Percentiles rank a stretch among this genome's conserved stretches.
phyloP scores from a whole-genome alignment of 2,797 vertebrate genomes.

The Sebastes ruberrimus region DNA sequence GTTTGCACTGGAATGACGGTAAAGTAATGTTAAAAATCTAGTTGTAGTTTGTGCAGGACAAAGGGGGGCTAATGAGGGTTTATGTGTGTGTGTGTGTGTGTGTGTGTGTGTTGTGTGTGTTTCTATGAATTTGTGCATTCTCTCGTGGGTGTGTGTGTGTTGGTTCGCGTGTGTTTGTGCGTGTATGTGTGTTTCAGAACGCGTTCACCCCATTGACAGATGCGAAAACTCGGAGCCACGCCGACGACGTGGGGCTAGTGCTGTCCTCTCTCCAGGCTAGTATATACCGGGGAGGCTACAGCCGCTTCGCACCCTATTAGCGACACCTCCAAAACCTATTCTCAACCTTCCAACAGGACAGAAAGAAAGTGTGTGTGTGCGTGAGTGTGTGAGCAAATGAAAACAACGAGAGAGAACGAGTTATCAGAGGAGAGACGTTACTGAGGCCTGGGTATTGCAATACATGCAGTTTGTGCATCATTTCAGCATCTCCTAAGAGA shows the following conservation, averaged over 20 bases:
- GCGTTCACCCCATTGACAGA: conserved; percentile 97
- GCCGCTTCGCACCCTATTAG: conserved; percentile 98
- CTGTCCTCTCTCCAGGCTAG: conserved; percentile 99
- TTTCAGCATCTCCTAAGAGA: conserved; percentile 93
- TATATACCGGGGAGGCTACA: conserved; percentile 99
- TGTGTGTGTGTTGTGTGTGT: conserved; percentile 61
- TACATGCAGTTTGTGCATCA: conserved; percentile 95
- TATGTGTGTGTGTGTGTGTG: conserved; percentile 11
- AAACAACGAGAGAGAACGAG: conserved; percentile 37
- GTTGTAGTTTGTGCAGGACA: conserved; percentile 11
- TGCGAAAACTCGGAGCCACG: conserved; percentile 98
- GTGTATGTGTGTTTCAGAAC: conserved; percentile 89
- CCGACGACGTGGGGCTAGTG: conserved; percentile 97
- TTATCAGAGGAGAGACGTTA: conserved; percentile 87
- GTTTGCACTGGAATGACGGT: conserved; percentile 57
- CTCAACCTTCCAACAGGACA: conserved; percentile 78
- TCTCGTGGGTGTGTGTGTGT: neutral
- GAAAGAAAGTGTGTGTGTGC: conserved; percentile 43
- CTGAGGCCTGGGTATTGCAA: conserved; percentile 96
- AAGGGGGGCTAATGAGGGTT: conserved; percentile 25
- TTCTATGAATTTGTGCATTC: neutral
- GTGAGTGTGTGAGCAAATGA: conserved; percentile 36
- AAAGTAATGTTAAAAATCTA: conserved; percentile 44
- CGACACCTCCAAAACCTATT: conserved; percentile 33
- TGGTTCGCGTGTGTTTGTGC: neutral